Base-by-base conservation (phyloP, 2,888 invertebrate genomes). In the Isoperla grammatica region DNA sequence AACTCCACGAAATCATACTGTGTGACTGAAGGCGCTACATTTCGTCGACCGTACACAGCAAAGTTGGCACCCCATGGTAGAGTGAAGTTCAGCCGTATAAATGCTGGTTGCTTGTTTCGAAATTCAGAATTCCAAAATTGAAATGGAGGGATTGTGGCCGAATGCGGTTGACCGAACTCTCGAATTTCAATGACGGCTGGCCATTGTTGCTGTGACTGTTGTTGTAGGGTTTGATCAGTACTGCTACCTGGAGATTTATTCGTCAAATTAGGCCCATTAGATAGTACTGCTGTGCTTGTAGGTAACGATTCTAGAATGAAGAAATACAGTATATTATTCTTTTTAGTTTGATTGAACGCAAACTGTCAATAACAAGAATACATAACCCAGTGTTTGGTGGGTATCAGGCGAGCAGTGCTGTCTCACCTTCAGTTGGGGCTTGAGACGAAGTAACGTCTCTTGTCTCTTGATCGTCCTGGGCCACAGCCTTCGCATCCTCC, bases 1-100 rank as follows among this genome's bases (percentile, higher is more conserved):
- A 95, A 92, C 79, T 96, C 93, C 67, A 92, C 92, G 75, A 97
- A 95, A 75, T 98, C 97, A 75, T 96, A 94, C 76, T 95, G 93
- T 64, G 96, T 95, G 70, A 97, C 92, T 72, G 96, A 93, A 12
- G 98, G 98, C 37, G 93, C 91, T 57, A 94, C 91, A 76, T 95
- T 96, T 68, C 95, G 84, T 67, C 97, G 82, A 29, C 95, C 95
- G 75, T 97, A 95, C 63, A 98, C 88, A 54, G 96, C 98, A 71
- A 98, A 92, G 77, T 92, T 93, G 56, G 91, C 90, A 68, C 91
- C 91, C 90, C 92, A 91, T 46, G 93, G 92, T 69, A 94, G 80
- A 61, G 91, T 92, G 72, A 94, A 87, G 77, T 94, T 94, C 76
- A 92, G 83, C 69, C 88, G 83, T 71, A 92, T 88, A 73, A 90